Percentiles rank a stretch among this genome's conserved stretches.
Evolutionary conservation across 2,113 vertebrate genomes (phyloP).

Genomic region (Prietella phreatophila): DNA sequence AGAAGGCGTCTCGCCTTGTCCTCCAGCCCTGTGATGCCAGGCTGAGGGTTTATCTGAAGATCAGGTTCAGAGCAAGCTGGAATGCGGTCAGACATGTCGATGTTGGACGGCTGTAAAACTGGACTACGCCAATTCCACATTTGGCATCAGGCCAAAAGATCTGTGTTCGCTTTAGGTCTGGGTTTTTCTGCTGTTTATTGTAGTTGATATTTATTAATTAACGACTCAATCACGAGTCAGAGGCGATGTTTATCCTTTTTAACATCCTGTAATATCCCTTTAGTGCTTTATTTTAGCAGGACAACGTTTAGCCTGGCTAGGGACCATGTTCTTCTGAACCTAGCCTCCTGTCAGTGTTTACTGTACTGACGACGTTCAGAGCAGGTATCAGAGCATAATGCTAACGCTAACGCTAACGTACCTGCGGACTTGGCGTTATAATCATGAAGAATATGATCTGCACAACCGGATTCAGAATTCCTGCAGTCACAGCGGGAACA

Average conservation of each 20-base stretch:
- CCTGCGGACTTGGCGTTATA: neutral
- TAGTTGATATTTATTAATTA: no score
- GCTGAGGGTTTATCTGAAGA: neutral
- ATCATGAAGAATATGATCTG: neutral
- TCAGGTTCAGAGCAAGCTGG: neutral
- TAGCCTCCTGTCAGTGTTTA: neutral
- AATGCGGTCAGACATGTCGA: constrained; percentile 1
- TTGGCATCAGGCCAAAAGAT: neutral
- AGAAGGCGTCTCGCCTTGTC: neutral
- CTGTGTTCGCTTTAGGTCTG: neutral
- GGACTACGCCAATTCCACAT: neutral
- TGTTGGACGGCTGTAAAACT: neutral
- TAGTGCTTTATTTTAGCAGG: neutral
- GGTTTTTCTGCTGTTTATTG: neutral
- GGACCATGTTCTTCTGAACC: neutral
- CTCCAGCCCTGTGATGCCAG: neutral
- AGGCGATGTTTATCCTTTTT: neutral
- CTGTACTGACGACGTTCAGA: neutral
- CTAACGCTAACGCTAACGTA: no score
- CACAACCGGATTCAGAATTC: neutral
- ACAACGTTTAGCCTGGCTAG: neutral
- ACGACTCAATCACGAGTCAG: no score
- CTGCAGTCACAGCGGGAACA: neutral
- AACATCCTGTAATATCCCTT: neutral
- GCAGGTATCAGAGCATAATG: no score